Percentiles rank a stretch among this genome's conserved stretches.
phyloP scores from a whole-genome alignment of 64 coral and sea anemone genomes.

The Dendronephthya gigantea region DNA sequence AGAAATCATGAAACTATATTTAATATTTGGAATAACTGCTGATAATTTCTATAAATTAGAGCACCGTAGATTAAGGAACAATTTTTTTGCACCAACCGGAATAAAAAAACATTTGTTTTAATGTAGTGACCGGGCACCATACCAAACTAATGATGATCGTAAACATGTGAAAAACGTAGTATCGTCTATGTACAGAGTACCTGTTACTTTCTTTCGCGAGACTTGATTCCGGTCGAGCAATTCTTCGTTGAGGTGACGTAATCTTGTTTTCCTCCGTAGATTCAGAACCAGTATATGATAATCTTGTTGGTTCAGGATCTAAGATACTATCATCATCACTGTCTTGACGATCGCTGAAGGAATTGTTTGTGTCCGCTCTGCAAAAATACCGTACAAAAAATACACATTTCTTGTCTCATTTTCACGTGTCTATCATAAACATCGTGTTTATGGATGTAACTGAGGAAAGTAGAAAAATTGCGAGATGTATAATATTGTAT shows the following conservation, averaged over 20 bases:
- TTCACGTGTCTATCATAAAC: too few relatives aligned
- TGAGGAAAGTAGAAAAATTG: too few relatives aligned
- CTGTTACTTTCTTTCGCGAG: background rate
- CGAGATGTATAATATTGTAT: too few relatives aligned
- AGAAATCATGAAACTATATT: too few relatives aligned
- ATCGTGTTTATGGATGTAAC: too few relatives aligned
- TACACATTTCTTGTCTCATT: background rate
- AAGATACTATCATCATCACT: constrained; percentile 13
- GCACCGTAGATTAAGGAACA: too few relatives aligned
- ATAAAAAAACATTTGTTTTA: too few relatives aligned
- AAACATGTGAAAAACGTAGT: background rate
- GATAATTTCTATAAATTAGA: too few relatives aligned
- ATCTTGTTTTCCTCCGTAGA: background rate
- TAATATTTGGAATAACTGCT: too few relatives aligned
- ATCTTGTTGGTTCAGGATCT: constrained; percentile 1
- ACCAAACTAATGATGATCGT: background rate
- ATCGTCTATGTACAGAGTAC: background rate
- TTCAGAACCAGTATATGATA: background rate
- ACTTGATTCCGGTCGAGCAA: background rate
- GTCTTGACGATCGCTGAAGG: constrained; percentile 17
- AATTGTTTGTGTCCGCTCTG: background rate
- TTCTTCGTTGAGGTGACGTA: background rate
- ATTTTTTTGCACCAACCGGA: too few relatives aligned
- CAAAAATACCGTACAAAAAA: background rate
- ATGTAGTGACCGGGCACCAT: background rate